A percentile compares a stretch with the other conserved stretches of the same genome.
Evolutionary conservation across 2,888 invertebrate genomes (phyloP).

Genomic region (Hirtodrosophila alboralis): DNA sequence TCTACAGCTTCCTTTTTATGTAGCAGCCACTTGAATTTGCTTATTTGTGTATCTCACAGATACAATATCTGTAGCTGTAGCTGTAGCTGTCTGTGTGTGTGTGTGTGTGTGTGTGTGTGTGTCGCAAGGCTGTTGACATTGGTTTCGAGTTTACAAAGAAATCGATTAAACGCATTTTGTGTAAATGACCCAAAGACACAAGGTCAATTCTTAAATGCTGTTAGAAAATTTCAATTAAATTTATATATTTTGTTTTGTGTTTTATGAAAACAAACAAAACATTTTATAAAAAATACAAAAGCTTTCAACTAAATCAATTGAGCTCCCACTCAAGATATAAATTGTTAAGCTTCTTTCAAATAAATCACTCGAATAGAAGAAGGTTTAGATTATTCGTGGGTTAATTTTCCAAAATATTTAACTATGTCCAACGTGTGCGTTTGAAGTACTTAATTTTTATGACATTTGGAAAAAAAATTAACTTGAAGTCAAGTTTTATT

Average conservation of each 20-base stretch:
- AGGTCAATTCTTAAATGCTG: constrained; percentile 54
- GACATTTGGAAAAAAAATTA: constrained; percentile 27
- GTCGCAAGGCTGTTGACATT: constrained; percentile 81
- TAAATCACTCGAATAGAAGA: constrained; percentile 48
- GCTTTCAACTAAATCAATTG: neutral
- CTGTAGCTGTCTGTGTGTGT: constrained; percentile 33
- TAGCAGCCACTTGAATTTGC: constrained; percentile 60
- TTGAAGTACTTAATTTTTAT: constrained; percentile 64
- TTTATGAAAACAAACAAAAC: constrained; percentile 20
- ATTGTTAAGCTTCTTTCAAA: constrained; percentile 28
- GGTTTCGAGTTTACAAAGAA: constrained; percentile 82
- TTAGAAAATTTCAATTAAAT: constrained; percentile 19
- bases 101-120: constrained; percentile 37
- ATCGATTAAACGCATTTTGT: constrained; percentile 82
- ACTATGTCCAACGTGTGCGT: constrained; percentile 12
- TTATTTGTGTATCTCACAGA: constrained; percentile 43
- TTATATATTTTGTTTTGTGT: neutral
- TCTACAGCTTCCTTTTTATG: constrained; percentile 57
- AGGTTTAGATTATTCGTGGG: constrained; percentile 14
- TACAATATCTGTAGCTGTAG: constrained; percentile 20
- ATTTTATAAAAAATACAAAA: constrained; percentile 33
- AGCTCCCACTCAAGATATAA: constrained; percentile 4
- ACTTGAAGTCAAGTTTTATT: constrained; percentile 33
- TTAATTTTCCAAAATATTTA: constrained; percentile 1
- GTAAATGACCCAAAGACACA: constrained; percentile 77